A percentile compares a stretch with the other conserved stretches of the same genome.
These are phyloP conservation scores for Mizuhopecten yessoensis DNA, from an alignment of 1,140 invertebrate genomes.

Conservation along the genomic window DNA sequence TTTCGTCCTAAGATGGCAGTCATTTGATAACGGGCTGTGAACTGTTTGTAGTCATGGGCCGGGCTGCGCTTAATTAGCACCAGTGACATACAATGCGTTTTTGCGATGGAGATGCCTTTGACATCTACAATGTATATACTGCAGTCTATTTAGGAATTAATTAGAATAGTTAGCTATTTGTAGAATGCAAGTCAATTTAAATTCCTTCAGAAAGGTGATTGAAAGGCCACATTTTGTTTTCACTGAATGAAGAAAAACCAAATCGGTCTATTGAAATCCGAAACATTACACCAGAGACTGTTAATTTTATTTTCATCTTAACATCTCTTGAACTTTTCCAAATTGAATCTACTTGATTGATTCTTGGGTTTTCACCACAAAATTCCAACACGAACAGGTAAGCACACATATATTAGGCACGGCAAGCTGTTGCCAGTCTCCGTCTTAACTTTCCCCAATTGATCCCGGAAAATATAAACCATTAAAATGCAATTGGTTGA, in stretches of 20 bases:
- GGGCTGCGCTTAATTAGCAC: too few species aligned
- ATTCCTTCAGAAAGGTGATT: background rate
- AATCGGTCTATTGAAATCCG: conserved; percentile 8
- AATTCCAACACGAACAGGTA: conserved; percentile 24
- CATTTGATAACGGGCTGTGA: too few species aligned
- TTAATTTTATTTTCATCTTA: background rate
- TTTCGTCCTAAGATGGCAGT: too few species aligned
- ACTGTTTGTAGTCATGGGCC: too few species aligned
- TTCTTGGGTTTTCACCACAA: background rate
- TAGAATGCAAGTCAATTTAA: background rate
- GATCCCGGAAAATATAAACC: background rate
- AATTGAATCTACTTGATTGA: background rate
- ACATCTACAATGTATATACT: too few species aligned
- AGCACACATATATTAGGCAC: background rate
- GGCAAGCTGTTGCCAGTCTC: background rate
- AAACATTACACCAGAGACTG: background rate
- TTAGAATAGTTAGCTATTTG: too few species aligned
- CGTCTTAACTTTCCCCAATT: background rate
- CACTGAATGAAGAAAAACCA: background rate
- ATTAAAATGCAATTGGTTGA: background rate
- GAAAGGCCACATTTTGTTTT: background rate
- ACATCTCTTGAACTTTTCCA: background rate
- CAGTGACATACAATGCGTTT: too few species aligned
- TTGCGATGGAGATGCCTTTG: too few species aligned
- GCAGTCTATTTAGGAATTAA: too few species aligned